phyloP scores from a whole-genome alignment of 2,113 vertebrate genomes.

The Andinoacara biseriatus region DNA sequence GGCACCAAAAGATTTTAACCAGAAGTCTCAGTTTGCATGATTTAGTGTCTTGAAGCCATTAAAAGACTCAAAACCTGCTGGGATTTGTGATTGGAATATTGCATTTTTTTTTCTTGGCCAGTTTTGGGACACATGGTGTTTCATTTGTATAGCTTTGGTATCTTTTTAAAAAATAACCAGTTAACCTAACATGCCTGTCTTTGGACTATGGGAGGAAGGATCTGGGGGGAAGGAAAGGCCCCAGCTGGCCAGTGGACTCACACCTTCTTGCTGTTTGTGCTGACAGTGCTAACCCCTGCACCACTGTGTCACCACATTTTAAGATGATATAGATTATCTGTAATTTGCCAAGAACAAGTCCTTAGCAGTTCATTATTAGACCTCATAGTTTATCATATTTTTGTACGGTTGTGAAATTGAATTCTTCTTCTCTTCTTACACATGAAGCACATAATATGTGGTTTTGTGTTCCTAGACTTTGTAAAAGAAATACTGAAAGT shows the following conservation, averaged over 20 bases:
- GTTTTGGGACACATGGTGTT: not conserved
- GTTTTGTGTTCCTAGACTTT: not conserved
- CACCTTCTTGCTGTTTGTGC: not conserved
- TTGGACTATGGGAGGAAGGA: not conserved
- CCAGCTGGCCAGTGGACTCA: not conserved
- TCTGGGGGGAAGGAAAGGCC: not conserved
- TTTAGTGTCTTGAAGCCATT: not conserved
- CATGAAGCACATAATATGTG: constrained; percentile 8
- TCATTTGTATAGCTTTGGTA: not conserved
- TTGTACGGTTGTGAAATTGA: not conserved
- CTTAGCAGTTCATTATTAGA: not conserved
- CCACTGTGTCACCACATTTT: not conserved
- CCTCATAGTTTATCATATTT: not conserved
- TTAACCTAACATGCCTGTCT: not conserved
- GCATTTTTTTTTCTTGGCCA: not conserved
- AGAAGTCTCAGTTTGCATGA: not conserved
- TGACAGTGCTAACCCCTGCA: not conserved
- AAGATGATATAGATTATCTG: not conserved
- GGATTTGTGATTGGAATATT: not conserved
- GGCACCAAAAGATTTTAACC: not conserved
- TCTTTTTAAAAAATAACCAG: not conserved
- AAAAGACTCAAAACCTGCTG: not conserved
- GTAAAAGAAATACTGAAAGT: not conserved
- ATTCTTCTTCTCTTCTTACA: not conserved
- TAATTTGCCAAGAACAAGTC: not conserved